Conservation (phyloP, 1,140 invertebrate genomes). For the Pemphigus obesinymphae region DNA sequence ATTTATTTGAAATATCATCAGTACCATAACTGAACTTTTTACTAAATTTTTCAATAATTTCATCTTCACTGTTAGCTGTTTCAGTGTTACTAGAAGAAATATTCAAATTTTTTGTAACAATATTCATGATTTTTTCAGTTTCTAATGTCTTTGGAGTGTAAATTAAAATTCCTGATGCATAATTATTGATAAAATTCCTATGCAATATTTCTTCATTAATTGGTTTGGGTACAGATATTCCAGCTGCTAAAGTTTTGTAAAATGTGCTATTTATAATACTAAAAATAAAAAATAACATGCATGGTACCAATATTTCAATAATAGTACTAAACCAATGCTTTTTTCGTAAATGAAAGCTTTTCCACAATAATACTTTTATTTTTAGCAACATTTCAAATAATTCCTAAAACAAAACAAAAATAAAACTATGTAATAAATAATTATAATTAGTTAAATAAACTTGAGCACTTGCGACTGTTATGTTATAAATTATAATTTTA, state of each 20-base stretch:
- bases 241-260: no score
- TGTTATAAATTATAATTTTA: no score
- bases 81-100: not conserved
- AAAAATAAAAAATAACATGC: slow-evolving; percentile 34
- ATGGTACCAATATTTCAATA: slow-evolving; percentile 41
- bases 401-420: slow-evolving; percentile 11
- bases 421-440: no score
- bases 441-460: no score
- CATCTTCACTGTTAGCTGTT: not conserved
- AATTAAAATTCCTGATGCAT: not conserved
- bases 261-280: slow-evolving; percentile 3
- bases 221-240: not conserved
- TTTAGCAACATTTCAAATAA: slow-evolving; percentile 33
- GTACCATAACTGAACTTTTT: not conserved
- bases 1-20: rapidly evolving
- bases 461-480: no score
- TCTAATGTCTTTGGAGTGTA: not conserved
- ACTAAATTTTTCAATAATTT: not conserved
- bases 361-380: slow-evolving; percentile 43
- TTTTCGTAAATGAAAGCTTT: slow-evolving; percentile 40
- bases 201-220: not conserved
- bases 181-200: not conserved
- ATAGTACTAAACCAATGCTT: slow-evolving; percentile 43
- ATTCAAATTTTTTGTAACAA: not conserved
- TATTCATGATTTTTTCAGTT: not conserved